A percentile compares a stretch with the other conserved stretches of the same genome.
Conservation (phyloP, 2,113 vertebrate genomes). For the Halichoeres trimaculatus region DNA sequence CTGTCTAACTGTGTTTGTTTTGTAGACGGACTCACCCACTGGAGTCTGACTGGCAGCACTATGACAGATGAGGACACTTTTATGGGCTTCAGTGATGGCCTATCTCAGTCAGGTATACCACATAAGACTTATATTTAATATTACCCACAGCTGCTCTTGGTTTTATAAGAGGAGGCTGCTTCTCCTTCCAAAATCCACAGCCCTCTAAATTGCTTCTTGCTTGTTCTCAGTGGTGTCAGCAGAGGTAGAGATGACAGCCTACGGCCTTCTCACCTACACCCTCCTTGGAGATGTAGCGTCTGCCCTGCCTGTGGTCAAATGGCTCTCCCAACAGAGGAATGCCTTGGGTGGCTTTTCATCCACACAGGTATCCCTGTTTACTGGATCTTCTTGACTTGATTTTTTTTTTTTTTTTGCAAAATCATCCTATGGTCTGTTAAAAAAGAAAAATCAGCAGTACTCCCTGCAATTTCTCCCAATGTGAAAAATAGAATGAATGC, state of each 20-base stretch:
- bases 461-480: background rate
- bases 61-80: slow-evolving; percentile 90
- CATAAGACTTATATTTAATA: background rate
- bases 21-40: slow-evolving; percentile 93
- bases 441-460: too few relatives aligned
- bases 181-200: background rate
- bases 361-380: slow-evolving; percentile 85
- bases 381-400: background rate
- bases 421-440: too few relatives aligned
- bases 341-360: slow-evolving; percentile 93
- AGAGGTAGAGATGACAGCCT: slow-evolving; percentile 95
- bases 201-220: background rate
- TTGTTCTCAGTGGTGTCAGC: slow-evolving; percentile 89
- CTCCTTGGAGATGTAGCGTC: slow-evolving; percentile 90
- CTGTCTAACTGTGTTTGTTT: slow-evolving; percentile 24
- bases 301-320: slow-evolving; percentile 92
- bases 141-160: background rate
- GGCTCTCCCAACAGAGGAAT: slow-evolving; percentile 94
- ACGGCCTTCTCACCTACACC: slow-evolving; percentile 91
- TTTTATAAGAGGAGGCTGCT: background rate
- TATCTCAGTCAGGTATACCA: slow-evolving; percentile 89
- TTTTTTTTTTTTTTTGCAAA: background rate
- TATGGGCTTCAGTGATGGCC: slow-evolving; percentile 91
- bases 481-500: background rate
- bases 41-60: slow-evolving; percentile 89